phyloP scores from a whole-genome alignment of 2,113 vertebrate species.

The Ctenodactylus gundi region DNA sequence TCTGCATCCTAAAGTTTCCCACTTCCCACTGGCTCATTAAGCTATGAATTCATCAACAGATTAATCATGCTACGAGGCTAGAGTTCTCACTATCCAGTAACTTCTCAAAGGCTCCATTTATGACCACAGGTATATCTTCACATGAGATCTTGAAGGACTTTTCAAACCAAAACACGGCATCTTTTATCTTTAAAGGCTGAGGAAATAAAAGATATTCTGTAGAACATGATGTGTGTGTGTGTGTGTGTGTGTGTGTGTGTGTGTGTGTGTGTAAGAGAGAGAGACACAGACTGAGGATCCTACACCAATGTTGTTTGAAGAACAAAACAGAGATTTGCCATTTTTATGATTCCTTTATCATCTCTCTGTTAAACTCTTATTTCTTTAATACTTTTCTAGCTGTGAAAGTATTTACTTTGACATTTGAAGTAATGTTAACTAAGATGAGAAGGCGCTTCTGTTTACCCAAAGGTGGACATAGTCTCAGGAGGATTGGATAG shows the following conservation, averaged over 20 bases:
- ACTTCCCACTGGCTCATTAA: not conserved
- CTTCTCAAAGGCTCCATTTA: not conserved
- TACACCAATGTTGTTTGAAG: not conserved
- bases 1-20: not conserved
- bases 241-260: too few species aligned
- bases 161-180: not conserved
- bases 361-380: not conserved
- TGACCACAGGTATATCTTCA: not conserved
- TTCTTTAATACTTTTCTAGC: not conserved
- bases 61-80: not conserved
- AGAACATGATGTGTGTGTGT: not conserved
- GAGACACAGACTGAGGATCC: not conserved
- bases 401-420: constrained; percentile 20
- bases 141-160: not conserved
- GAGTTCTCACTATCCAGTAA: not conserved
- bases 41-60: not conserved
- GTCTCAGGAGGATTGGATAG: not conserved
- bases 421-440: constrained; percentile 1
- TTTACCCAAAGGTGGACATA: not conserved
- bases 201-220: not conserved
- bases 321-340: not conserved
- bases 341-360: not conserved
- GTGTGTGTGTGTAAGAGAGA: too few species aligned
- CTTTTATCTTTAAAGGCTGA: not conserved
- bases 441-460: constrained; percentile 3